phyloP scores from a whole-genome alignment of 2,888 invertebrate genomes.

The Aphelenchoides bicaudatus region DNA sequence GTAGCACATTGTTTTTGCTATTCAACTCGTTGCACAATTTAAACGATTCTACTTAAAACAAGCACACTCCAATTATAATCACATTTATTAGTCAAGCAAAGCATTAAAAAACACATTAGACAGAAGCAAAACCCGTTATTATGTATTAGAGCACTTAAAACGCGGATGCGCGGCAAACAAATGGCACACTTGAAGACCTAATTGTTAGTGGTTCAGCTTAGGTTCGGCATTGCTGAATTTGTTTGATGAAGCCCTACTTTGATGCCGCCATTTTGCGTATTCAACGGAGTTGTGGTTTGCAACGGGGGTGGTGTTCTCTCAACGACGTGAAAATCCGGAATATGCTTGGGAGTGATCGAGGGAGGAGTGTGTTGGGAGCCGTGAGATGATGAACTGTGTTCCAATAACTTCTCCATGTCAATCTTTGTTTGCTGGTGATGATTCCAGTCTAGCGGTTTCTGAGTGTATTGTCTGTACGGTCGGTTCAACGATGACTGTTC shows the following conservation, averaged over 20 bases:
- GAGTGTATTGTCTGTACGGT: constrained; percentile 16
- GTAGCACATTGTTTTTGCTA: too few relatives aligned
- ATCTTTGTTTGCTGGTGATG: constrained; percentile 15
- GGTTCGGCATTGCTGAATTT: neutral
- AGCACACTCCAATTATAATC: too few relatives aligned
- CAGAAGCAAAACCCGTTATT: too few relatives aligned
- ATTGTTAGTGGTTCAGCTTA: neutral
- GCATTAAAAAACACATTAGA: too few relatives aligned
- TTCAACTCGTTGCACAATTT: too few relatives aligned
- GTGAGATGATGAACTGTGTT: constrained; percentile 17
- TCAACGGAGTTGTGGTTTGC: neutral
- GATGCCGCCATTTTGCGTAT: neutral
- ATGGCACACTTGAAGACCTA: too few relatives aligned
- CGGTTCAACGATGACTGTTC: constrained; percentile 24
- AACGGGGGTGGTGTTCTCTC: constrained; percentile 9
- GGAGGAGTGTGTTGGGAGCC: constrained; percentile 25
- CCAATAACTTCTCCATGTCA: constrained; percentile 28
- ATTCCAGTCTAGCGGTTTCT: constrained; percentile 19
- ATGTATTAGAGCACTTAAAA: too few relatives aligned
- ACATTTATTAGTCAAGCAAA: too few relatives aligned
- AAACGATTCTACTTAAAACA: too few relatives aligned
- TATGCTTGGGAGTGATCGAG: neutral
- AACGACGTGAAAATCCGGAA: neutral
- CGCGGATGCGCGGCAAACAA: too few relatives aligned
- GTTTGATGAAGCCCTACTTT: constrained; percentile 20